These are phyloP conservation scores for Lycopodina hypogea DNA, from an alignment of 37 sponge, comb jelly and placozoan species.

Conservation along the genomic window DNA sequence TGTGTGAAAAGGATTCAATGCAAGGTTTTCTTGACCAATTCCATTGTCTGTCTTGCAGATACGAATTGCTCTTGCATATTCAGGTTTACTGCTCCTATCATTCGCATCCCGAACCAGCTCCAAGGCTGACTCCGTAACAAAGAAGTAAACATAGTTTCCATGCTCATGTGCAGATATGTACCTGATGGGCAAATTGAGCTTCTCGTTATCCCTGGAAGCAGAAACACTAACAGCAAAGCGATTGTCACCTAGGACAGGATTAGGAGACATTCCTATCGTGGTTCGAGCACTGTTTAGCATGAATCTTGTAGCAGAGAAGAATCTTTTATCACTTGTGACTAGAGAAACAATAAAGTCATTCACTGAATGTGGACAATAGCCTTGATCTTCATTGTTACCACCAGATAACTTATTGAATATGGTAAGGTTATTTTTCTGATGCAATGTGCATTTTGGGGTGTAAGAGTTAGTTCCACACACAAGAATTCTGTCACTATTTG, in stretches of 20 bases:
- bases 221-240: constrained; percentile 16
- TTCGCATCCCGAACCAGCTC: constrained; percentile 14
- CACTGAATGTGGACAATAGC: constrained; percentile 41
- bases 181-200: constrained; percentile 36
- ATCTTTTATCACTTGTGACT: constrained; percentile 29
- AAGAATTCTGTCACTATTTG: constrained; percentile 8
- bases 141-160: constrained; percentile 44
- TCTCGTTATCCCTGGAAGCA: background rate
- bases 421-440: constrained; percentile 2
- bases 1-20: constrained; percentile 21
- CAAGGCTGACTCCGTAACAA: constrained; percentile 47
- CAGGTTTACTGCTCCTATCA: background rate
- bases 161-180: constrained; percentile 53
- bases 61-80: constrained; percentile 53
- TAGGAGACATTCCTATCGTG: constrained; percentile 41
- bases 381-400: constrained; percentile 13
- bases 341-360: constrained; percentile 6
- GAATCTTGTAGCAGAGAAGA: constrained; percentile 45
- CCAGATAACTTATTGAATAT: constrained; percentile 7
- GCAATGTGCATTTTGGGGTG: constrained; percentile 46
- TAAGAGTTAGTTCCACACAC: constrained; percentile 65
- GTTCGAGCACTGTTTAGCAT: background rate
- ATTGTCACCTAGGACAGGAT: constrained; percentile 15
- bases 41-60: constrained; percentile 56
- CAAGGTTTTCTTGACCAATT: background rate